Base-by-base conservation (phyloP, 2,888 invertebrate species). In the Zonitis immaculata region DNA sequence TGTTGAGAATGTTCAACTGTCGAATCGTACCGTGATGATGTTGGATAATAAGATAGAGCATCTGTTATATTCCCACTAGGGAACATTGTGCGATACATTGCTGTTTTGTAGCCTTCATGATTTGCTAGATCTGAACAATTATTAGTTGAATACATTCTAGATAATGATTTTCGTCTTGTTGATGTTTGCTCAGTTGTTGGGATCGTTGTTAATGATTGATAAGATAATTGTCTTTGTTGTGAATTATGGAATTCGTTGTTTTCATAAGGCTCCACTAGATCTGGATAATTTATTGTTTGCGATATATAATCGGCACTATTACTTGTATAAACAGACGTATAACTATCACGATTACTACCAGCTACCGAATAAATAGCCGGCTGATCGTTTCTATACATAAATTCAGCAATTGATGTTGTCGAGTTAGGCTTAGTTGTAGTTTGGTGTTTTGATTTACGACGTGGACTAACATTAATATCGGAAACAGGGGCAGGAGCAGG, bases 11-110 rank as follows among this genome's bases (percentile, higher is more conserved):
- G 78, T 60, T 80, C 79, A 27, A 78, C 77, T 27, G 78, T 77
- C 3, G 68, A 63, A 46, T 84, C 84, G 62, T 84, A 83, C 58
- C 83, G 75, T 47, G 79, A 82, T 28, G 84, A 86, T 1, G 87
- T 87, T 1, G 91, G 91, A 73, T 91, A 91, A 65, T 89, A 91
- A 0, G 88, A 87, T 6, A 91, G 76, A 11, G 89, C 88, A 71
- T 91, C 91, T 0, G 89, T 91, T 20, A 91, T 80, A 69, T 82
- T 84, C 4, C 87, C 84, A 1, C 85, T 82, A 35, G 88, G 87
- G 66, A 86, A 88, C 76, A 83, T 85, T 27, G 83, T 79, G 51
- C 87, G 79, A 66, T 85, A 83, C 74, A 82, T 80, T 1, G 81
- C 79, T 35, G 78, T 77, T 75, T 86, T 87, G 67, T 84, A 86